These are phyloP conservation scores for Eupsittula cactorum DNA, from an alignment of 2,113 vertebrate species.

Conservation along the genomic window DNA sequence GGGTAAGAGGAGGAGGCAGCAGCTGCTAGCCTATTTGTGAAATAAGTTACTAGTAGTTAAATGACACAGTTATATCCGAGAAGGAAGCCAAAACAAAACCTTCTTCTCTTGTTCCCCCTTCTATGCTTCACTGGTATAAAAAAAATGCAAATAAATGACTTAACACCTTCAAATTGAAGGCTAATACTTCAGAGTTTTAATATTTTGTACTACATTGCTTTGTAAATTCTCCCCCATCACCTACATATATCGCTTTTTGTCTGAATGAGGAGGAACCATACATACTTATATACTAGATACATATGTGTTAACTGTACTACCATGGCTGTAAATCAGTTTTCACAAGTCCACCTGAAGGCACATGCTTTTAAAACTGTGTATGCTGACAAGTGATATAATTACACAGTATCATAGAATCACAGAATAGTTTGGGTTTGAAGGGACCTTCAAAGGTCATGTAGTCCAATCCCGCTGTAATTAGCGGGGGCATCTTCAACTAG, in stretches of 20 bases:
- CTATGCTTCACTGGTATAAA: background rate
- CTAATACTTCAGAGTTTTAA: background rate
- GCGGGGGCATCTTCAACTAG: background rate
- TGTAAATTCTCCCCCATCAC: background rate
- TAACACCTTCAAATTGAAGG: background rate
- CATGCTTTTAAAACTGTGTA: background rate
- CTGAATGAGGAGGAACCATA: background rate
- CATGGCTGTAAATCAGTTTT: background rate
- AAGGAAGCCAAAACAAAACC: conserved; percentile 3
- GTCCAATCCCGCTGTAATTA: background rate
- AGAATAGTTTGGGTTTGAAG: background rate
- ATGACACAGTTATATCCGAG: background rate
- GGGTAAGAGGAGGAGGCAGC: background rate
- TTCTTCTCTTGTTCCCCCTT: background rate
- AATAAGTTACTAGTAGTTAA: background rate
- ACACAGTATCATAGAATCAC: background rate
- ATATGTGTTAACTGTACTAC: background rate
- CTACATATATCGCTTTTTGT: background rate
- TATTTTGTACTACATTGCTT: background rate
- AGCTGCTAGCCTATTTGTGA: background rate
- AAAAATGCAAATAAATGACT: conserved; percentile 20
- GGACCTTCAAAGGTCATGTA: background rate
- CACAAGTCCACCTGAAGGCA: background rate
- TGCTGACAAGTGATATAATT: background rate
- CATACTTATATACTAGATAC: background rate